Base-by-base conservation (phyloP, 2,113 vertebrate genomes). In the Zosterops japonicus region DNA sequence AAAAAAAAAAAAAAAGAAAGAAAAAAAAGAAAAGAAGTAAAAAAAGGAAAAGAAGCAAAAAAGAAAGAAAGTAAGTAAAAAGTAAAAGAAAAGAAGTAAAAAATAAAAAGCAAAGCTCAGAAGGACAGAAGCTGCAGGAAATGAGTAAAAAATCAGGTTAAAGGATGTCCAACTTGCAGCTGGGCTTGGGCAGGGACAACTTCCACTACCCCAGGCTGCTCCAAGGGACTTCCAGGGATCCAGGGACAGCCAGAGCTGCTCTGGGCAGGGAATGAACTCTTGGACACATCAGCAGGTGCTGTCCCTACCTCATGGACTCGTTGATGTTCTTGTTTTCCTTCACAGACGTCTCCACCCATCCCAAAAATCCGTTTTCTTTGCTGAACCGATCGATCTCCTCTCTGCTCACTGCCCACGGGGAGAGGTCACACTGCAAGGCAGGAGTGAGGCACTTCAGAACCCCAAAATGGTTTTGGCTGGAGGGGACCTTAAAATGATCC, bases 291-390 rank as follows among this genome's bases (percentile, higher is more conserved):
- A 3, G 7, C 47, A 41, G 52, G 8, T 19, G 2, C 35, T 4
- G 63, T 6, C 60, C 97, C 96, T 89, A 99, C 99, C 98, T 98
- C 98, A 99, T 98, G 17, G 98, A 94, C 78, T 99, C 98, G 17
- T 93, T 98, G 36, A 99, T 72, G 56, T 99, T 99, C 97, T 97
- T 99, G 97, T 99, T 99, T 25, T 99, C 98, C 95, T 99, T 99
- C 74, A 99, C 99, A 1, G 99, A 99, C 0, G 97, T 99, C 94
- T 99, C 99, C 97, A 98, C 98, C 98, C 99, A 99, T 1, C 98
- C 96, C 15, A 96, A 96, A 96, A 99, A 99, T 65, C 98, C 98
- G 0, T 99, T 98, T 81, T 98, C 98, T 86, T 98, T 98, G 93
- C 99, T 98, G 98, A 99, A 99, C 31, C 53, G 94, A 90, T 99